Base-by-base conservation (phyloP, 30 jellyfish, hydroid and myxozoan genomes). In the Hydractinia symbiolongicarpus region DNA sequence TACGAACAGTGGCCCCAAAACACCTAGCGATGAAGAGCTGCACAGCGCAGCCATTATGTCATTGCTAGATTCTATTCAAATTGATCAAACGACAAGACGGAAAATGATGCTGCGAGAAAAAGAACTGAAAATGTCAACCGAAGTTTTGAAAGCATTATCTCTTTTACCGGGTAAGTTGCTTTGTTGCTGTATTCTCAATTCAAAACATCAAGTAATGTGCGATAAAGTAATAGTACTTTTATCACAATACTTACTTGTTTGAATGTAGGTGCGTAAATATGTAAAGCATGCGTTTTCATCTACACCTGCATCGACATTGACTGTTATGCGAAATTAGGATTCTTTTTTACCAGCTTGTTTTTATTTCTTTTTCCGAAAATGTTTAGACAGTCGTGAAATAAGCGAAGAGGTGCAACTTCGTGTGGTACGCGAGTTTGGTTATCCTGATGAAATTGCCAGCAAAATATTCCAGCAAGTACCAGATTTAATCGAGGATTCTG, bases 381-480 rank as follows among this genome's bases (percentile, higher is more conserved):
- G 20, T 4, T 88, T 75, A 71, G 81, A 86, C 78, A 83, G 73
- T 67, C 85, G 76, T 61, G 67, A 81, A 75, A 84, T 90, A 9
- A 85, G 84, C 74, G 54, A 72, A 50, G 95, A 93, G 72, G 72
- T 93, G 16, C 96, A 86, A 71, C 84, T 83, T 62, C 85, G 95
- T n/a, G 96, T 87, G 55, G 86, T 93, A 82, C 96, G 98, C 13
- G 95, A 86, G 64, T 83, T 87, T 75, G 98, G 96, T 8, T 87
- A 76, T 50, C 96, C 96, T 4, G 98, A 93, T 56, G 89, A 94
- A 5, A 77, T 84, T 55, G 98, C 96, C 0, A 55, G 84, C 50
- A 95, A 93, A 64, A 84, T 86, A 7, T 84, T 93, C 85, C 72
- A 91, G 54, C 95, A 84, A 40, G 95, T 88, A 40, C 98, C 98